These are phyloP conservation scores for Lutraria rhynchaena DNA, from an alignment of 1,140 invertebrate genomes.

Conservation along the genomic window DNA sequence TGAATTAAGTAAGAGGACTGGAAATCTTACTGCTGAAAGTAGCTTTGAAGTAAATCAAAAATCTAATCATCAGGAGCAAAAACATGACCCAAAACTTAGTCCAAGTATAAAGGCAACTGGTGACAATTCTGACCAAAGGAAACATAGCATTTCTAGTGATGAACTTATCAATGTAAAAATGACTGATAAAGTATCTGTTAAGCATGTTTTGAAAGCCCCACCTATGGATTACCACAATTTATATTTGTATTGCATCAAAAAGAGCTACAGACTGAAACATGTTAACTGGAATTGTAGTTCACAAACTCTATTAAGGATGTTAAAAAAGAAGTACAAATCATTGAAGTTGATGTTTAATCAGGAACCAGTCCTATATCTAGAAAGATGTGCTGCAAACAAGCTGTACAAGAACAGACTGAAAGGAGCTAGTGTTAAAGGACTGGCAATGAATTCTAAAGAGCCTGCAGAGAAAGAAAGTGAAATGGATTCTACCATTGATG, in stretches of 20 bases:
- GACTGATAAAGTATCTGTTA: neutral
- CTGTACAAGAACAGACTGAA: neutral
- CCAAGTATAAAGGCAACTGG: neutral
- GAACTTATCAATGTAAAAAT: neutral
- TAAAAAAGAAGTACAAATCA: slow-evolving; percentile 43
- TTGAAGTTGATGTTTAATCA: slow-evolving; percentile 16
- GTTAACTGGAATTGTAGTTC: slow-evolving; percentile 28
- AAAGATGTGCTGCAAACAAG: neutral
- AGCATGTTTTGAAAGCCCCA: neutral
- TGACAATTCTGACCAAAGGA: neutral
- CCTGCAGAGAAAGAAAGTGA: neutral
- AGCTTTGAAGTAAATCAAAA: neutral
- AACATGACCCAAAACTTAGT: neutral
- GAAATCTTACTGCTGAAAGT: neutral
- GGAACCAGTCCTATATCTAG: slow-evolving; percentile 7
- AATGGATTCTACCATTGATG: neutral
- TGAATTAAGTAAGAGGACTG: too few species aligned
- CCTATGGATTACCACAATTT: neutral
- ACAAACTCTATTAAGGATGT: neutral
- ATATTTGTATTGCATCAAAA: slow-evolving; percentile 1
- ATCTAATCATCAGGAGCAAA: neutral
- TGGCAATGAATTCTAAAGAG: neutral
- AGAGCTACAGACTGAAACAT: slow-evolving; percentile 27
- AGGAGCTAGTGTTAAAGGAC: neutral
- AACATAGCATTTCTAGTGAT: neutral